Conservation (phyloP, 2,888 invertebrate species). For the Neoaliturus tenellus region DNA sequence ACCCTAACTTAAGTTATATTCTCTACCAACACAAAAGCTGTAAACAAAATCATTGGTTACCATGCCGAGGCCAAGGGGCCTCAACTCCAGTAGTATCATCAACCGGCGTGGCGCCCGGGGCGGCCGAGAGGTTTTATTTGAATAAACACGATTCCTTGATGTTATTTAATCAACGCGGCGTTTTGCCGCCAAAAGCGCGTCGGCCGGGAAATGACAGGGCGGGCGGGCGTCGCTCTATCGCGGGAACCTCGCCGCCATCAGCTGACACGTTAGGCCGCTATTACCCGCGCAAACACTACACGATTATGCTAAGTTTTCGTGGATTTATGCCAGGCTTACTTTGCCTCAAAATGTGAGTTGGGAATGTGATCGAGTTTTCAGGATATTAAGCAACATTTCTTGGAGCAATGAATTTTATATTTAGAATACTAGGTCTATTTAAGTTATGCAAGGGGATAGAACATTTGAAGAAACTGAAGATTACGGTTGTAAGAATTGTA, state of each 20-base stretch:
- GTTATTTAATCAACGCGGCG: slow-evolving; percentile 22
- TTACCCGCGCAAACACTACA: not conserved
- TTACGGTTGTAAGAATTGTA: too few relatives aligned
- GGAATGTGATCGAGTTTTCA: too few relatives aligned
- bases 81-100: not conserved
- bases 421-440: too few relatives aligned
- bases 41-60: too few relatives aligned
- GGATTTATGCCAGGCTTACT: not conserved
- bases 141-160: slow-evolving; percentile 35
- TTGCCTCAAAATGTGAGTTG: too few relatives aligned
- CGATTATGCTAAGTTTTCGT: not conserved
- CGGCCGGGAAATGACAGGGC: slow-evolving; percentile 16
- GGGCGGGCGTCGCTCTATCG: not conserved
- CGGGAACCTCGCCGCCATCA: not conserved
- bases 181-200: slow-evolving; percentile 37
- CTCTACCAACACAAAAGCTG: too few relatives aligned
- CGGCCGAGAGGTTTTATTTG: slow-evolving; percentile 1
- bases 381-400: too few relatives aligned
- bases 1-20: too few relatives aligned
- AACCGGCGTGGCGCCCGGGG: not conserved
- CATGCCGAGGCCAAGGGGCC: not conserved
- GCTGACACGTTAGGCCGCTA: not conserved
- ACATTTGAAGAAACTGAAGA: too few relatives aligned
- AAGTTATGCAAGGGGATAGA: too few relatives aligned
- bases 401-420: too few relatives aligned